Evolutionary conservation across 2,797 vertebrate genomes (phyloP), one percentile per base, ranked within the genome.

Genomic region (Antennarius maculatus): DNA sequence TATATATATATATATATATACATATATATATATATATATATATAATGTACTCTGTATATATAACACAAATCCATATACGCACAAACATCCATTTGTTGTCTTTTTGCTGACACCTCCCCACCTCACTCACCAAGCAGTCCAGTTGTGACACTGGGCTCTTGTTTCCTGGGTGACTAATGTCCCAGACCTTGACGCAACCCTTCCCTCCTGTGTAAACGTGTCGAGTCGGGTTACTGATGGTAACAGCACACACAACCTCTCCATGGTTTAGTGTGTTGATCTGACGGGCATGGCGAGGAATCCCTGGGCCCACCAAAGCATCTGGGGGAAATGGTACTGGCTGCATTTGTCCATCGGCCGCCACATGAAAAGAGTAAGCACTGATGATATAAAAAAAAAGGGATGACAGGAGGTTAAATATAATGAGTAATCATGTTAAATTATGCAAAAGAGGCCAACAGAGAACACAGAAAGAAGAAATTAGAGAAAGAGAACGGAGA

Each of bases 161-260:
- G 93, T 96, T 97, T 87, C 97, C 97, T 0, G 96, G 97, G 89
- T 98, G 97, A 91, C 97, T 97, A 85, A 99, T 98, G 81, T 99
- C 97, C 97, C 97, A 99, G 84, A 99, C 97, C 91, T 99, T 99
- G 76, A 99, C 97, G 0, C 97, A 99, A 57, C 97, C 97, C 86
- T 98, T 98, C 74, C 96, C 97, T 0, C 97, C 97, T 0, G 97
- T 99, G 91, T 99, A 98, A 81, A 99, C 97, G 42, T 99, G 97
- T 42, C 97, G 85, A 0, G 97, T 98, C 64, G 97, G 96, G 91
- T 98, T 98, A 92, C 97, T 98, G 90, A 98, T 99, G 88, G 97
- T 99, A 77, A 98, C 97, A 0, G 97, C 97, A 0, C 97, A 99
- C 61, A 95, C 94, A 84, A 95, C 94, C 81, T 95, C 94, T 2